These are phyloP conservation scores for Caligus rogercresseyi DNA, from an alignment of 1,140 invertebrate species.

Conservation along the genomic window DNA sequence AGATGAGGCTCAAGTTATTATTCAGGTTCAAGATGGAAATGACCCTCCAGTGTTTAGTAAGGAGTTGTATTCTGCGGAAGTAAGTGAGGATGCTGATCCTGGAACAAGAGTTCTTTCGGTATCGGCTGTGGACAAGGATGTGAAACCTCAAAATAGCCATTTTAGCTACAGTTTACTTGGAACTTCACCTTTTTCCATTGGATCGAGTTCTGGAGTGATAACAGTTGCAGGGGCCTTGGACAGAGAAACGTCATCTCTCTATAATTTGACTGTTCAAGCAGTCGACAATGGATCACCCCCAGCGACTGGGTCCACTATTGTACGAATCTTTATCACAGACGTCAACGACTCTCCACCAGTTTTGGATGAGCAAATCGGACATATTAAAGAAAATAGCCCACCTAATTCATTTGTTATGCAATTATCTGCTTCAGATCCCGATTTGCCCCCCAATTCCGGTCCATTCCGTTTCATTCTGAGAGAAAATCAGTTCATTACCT, in stretches of 20 bases:
- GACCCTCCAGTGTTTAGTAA: constrained; percentile 79
- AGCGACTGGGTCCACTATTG: constrained; percentile 64
- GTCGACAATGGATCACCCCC: constrained; percentile 70
- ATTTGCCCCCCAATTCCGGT: constrained; percentile 72
- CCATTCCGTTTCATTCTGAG: constrained; percentile 66
- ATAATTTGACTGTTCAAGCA: constrained; percentile 66
- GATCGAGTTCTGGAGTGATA: constrained; percentile 54
- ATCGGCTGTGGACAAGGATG: constrained; percentile 74
- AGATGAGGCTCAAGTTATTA: constrained; percentile 78
- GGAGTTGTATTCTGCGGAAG: constrained; percentile 47
- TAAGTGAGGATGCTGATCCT: constrained; percentile 52
- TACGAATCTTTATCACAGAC: constrained; percentile 57
- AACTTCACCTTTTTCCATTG: constrained; percentile 39
- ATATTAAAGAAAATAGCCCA: constrained; percentile 71
- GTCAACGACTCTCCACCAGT: constrained; percentile 61
- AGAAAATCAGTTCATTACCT: constrained; percentile 54
- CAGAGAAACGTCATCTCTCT: constrained; percentile 53
- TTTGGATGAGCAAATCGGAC: constrained; percentile 35
- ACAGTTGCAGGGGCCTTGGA: constrained; percentile 56
- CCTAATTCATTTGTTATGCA: constrained; percentile 63
- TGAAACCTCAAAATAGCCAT: constrained; percentile 70
- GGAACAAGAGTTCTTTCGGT: constrained; percentile 58
- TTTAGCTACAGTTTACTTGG: constrained; percentile 73
- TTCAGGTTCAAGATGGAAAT: constrained; percentile 83
- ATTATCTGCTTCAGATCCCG: constrained; percentile 63